Conservation (phyloP, 2,888 invertebrate genomes). For the Pseudolycoriella hygida region DNA sequence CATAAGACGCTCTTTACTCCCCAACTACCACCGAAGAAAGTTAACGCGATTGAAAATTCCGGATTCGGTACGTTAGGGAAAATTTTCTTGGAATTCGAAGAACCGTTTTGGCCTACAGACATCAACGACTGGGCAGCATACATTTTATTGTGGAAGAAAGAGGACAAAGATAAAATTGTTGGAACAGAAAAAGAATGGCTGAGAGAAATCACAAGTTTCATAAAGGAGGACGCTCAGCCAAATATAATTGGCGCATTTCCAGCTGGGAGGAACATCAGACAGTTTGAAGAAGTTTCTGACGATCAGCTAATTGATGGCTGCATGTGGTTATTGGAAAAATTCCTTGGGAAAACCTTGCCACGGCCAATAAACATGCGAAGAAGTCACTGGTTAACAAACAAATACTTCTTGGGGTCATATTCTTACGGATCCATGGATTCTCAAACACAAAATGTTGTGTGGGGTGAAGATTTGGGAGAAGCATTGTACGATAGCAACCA, state of each 20-base stretch:
- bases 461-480: constrained; percentile 32
- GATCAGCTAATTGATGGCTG: constrained; percentile 26
- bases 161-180: constrained; percentile 19
- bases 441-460: constrained; percentile 36
- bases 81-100: constrained; percentile 39
- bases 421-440: constrained; percentile 38
- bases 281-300: constrained; percentile 41
- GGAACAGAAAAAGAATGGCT: constrained; percentile 16
- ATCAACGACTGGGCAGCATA: constrained; percentile 29
- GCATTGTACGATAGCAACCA: constrained; percentile 29
- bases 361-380: neutral
- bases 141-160: constrained; percentile 37
- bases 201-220: constrained; percentile 47
- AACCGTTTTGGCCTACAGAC: constrained; percentile 38
- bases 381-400: constrained; percentile 38
- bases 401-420: constrained; percentile 44
- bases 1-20: constrained; percentile 31
- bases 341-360: constrained; percentile 8
- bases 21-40: constrained; percentile 30
- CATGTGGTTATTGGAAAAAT: constrained; percentile 23
- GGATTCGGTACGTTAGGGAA: constrained; percentile 44
- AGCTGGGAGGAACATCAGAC: constrained; percentile 39
- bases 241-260: constrained; percentile 51
- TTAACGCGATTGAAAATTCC: constrained; percentile 33
- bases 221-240: constrained; percentile 42